Conservation (phyloP, 2,797 vertebrate species). For the Rhinophrynus dorsalis region DNA sequence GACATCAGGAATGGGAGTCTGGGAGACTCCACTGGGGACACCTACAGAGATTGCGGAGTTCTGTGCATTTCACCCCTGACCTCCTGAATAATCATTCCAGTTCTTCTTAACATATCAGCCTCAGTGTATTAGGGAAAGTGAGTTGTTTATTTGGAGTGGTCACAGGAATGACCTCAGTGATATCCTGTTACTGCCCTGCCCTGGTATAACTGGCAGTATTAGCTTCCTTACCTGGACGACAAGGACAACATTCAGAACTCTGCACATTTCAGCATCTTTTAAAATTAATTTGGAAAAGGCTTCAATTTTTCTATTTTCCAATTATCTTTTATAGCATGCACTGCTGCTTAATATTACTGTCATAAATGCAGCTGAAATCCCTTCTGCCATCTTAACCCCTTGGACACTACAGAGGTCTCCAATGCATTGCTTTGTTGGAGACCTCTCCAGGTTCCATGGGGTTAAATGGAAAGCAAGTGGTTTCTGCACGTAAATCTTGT, state of each 20-base stretch:
- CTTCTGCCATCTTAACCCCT: constrained; percentile 29
- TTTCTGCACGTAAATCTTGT: no score
- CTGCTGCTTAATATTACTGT: constrained; percentile 43
- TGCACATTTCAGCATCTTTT: constrained; percentile 43
- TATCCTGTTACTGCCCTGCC: not conserved
- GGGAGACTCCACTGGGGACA: no score
- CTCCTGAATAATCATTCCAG: no score
- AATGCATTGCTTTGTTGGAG: no score
- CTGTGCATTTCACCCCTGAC: no score
- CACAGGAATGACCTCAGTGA: not conserved
- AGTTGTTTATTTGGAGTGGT: constrained; percentile 15
- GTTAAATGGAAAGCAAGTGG: no score
- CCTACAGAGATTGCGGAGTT: no score
- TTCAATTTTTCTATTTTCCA: constrained; percentile 40
- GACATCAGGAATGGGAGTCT: no score
- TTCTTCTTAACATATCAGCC: no score
- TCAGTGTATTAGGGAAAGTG: no score
- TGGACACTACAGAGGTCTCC: no score
- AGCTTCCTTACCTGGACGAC: constrained; percentile 27
- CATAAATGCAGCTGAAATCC: constrained; percentile 34
- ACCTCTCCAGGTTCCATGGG: no score
- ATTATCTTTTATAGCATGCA: constrained; percentile 48
- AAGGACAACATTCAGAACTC: constrained; percentile 18
- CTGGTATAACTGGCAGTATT: not conserved
- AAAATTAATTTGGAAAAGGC: constrained; percentile 41